Conservation (phyloP, 2,113 vertebrate genomes). For the Clarias batrachus region DNA sequence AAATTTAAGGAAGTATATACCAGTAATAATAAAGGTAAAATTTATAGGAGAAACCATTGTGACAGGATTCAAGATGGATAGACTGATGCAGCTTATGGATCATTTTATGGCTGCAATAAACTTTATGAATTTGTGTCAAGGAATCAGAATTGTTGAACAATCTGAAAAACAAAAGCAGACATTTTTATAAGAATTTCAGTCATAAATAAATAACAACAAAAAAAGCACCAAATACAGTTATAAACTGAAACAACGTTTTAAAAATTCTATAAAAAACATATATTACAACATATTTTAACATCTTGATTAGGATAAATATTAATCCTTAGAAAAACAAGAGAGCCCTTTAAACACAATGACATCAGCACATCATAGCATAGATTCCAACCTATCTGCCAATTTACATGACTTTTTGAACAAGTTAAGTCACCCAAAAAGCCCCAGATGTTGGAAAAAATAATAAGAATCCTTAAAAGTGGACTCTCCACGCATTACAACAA, state of each 20-base stretch:
- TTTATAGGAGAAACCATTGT: background rate
- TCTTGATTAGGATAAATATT: background rate
- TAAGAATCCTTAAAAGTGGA: no score
- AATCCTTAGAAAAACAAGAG: no score
- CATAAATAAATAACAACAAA: background rate
- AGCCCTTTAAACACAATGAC: no score
- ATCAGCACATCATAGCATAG: no score
- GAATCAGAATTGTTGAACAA: background rate
- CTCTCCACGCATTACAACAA: no score
- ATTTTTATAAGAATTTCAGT: background rate
- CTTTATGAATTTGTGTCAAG: background rate
- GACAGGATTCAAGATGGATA: background rate
- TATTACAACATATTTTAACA: background rate
- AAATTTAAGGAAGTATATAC: background rate
- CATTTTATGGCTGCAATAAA: background rate
- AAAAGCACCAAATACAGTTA: background rate
- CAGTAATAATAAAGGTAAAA: background rate
- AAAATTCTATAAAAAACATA: background rate
- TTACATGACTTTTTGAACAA: no score
- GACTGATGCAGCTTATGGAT: background rate
- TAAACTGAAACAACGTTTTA: background rate
- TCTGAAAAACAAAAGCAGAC: background rate
- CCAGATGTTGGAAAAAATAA: no score
- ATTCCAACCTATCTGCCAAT: no score
- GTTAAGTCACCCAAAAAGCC: no score